phyloP scores from a whole-genome alignment of 2,888 invertebrate species.

The Agonopterix subpropinquella region DNA sequence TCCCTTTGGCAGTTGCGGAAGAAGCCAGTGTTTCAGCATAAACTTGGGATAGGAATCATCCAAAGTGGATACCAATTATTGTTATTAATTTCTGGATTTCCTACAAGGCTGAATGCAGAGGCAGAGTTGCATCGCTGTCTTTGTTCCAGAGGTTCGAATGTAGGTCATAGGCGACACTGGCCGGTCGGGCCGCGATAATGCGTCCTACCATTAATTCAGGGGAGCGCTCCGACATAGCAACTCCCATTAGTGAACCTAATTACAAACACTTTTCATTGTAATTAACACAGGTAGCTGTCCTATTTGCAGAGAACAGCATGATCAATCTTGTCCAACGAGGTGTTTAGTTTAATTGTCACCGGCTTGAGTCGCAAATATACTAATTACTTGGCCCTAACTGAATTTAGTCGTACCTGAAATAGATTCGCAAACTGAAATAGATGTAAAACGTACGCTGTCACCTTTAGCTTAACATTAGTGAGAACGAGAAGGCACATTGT shows the following conservation, averaged over 20 bases:
- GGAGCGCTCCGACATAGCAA: constrained; percentile 17
- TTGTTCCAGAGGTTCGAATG: constrained; percentile 14
- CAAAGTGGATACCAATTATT: too few species aligned
- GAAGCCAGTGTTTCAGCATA: too few species aligned
- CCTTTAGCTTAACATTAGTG: too few species aligned
- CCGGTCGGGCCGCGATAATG: constrained; percentile 21
- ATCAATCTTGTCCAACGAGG: constrained; percentile 4
- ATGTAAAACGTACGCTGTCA: too few species aligned
- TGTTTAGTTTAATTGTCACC: constrained; percentile 1
- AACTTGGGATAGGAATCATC: too few species aligned
- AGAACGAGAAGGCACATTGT: too few species aligned
- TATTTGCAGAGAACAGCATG: constrained; percentile 4
- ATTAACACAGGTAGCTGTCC: constrained; percentile 18
- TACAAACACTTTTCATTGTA: constrained; percentile 21
- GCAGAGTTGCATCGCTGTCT: neutral
- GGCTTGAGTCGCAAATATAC: neutral
- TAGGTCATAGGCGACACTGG: constrained; percentile 30
- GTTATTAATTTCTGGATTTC: too few species aligned
- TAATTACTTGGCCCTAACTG: neutral
- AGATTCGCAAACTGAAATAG: too few species aligned
- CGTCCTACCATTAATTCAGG: constrained; percentile 25
- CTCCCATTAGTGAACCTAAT: constrained; percentile 22
- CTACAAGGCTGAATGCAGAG: too few species aligned
- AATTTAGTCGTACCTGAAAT: neutral
- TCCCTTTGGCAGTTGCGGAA: too few species aligned